A percentile compares a stretch with the other conserved stretches of the same genome.
These are phyloP conservation scores for Phyllotreta cruciferae DNA, from an alignment of 2,888 invertebrate genomes.

Conservation along the genomic window DNA sequence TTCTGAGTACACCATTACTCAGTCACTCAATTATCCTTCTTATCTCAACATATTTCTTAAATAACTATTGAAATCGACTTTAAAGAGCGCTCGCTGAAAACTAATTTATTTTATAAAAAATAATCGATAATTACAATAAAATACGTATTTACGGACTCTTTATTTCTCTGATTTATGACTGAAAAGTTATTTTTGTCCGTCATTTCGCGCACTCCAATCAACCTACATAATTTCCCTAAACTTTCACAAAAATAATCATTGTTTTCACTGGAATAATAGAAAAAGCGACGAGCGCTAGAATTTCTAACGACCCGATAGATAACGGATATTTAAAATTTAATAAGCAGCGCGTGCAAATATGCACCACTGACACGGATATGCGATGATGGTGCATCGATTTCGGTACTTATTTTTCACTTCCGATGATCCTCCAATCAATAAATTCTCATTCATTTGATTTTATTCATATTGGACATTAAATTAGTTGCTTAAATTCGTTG, in stretches of 20 bases:
- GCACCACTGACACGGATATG: slow-evolving; percentile 20
- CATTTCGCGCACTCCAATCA: background rate
- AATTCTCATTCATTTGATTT: background rate
- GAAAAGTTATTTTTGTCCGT: background rate
- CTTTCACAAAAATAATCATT: slow-evolving; percentile 26
- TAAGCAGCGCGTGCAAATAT: slow-evolving; percentile 22
- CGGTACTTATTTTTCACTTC: background rate
- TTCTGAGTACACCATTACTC: no score
- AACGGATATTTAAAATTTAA: slow-evolving; percentile 23
- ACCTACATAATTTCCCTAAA: slow-evolving; percentile 25
- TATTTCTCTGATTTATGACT: slow-evolving; percentile 3
- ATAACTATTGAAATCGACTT: no score
- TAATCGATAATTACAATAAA: no score
- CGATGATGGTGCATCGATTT: slow-evolving; percentile 15
- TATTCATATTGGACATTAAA: background rate
- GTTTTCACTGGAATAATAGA: slow-evolving; percentile 20
- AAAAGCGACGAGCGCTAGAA: slow-evolving; percentile 11
- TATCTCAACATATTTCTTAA: no score
- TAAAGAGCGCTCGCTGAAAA: no score
- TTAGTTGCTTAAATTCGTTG: background rate
- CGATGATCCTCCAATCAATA: background rate
- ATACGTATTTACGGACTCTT: no score
- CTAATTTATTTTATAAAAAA: no score
- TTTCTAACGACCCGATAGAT: slow-evolving; percentile 24
- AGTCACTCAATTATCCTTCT: no score